These are phyloP conservation scores for Odontocolon sp. DNA, from an alignment of 2,888 invertebrate species.

Conservation along the genomic window DNA sequence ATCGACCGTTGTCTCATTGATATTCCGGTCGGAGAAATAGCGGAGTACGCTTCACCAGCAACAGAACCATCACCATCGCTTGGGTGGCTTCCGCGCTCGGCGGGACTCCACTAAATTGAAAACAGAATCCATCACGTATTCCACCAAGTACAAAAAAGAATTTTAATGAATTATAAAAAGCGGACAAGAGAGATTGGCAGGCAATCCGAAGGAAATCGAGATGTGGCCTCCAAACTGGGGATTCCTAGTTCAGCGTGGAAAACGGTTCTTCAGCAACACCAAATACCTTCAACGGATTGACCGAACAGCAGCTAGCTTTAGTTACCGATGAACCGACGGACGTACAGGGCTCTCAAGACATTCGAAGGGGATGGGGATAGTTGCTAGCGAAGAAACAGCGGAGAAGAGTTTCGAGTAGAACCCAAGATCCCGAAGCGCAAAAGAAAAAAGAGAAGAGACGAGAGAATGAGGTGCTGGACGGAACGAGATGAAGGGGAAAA, in stretches of 20 bases:
- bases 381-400: slow-evolving; percentile 62
- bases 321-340: slow-evolving; percentile 49
- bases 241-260: background rate
- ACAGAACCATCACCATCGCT: slow-evolving; percentile 57
- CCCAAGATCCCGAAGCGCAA: slow-evolving; percentile 59
- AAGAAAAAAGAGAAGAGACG: slow-evolving; percentile 65
- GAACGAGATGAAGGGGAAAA: slow-evolving; percentile 54
- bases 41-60: slow-evolving; percentile 35
- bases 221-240: too few species aligned
- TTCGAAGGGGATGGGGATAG: slow-evolving; percentile 56
- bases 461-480: slow-evolving; percentile 56
- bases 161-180: slow-evolving; percentile 80
- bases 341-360: slow-evolving; percentile 41
- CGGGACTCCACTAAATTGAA: slow-evolving; percentile 80
- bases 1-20: slow-evolving; percentile 74
- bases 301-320: slow-evolving; percentile 52
- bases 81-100: slow-evolving; percentile 73
- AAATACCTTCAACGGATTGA: slow-evolving; percentile 6
- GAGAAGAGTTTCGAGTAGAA: slow-evolving; percentile 44
- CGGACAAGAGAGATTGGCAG: slow-evolving; percentile 68
- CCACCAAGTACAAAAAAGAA: slow-evolving; percentile 76
- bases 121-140: slow-evolving; percentile 81
- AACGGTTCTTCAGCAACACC: background rate
- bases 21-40: slow-evolving; percentile 73
- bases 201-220: slow-evolving; percentile 25